Conservation (phyloP, 2,113 vertebrate species). For the Gymnarchus niloticus region DNA sequence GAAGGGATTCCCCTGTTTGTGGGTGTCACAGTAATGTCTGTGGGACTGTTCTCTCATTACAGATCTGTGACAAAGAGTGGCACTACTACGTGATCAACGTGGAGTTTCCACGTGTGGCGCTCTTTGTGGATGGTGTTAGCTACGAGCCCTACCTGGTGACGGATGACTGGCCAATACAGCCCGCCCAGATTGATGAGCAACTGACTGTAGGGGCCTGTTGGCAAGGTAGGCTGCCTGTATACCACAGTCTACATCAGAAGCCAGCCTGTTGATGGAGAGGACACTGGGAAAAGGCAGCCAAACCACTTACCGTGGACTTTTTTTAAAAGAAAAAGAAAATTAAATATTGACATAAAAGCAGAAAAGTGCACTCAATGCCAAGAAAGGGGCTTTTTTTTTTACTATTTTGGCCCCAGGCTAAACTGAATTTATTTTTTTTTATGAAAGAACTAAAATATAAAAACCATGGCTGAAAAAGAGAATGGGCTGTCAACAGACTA, state of each 20-base stretch:
- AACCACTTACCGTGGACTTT: background rate
- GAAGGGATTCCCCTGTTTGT: background rate
- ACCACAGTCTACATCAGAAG: background rate
- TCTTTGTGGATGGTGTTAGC: slow-evolving; percentile 81
- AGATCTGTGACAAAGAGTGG: slow-evolving; percentile 97
- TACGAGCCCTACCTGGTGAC: slow-evolving; percentile 91
- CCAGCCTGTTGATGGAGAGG: background rate
- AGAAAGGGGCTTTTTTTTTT: too few relatives aligned
- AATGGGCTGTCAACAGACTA: background rate
- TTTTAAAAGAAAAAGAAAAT: background rate
- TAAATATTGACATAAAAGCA: background rate
- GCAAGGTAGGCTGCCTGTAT: slow-evolving; percentile 75
- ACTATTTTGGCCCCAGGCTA: background rate
- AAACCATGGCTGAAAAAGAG: background rate
- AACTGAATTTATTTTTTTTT: background rate
- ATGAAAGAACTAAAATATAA: background rate
- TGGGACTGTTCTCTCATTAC: slow-evolving; percentile 4
- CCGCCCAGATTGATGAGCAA: slow-evolving; percentile 80
- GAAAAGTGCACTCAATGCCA: background rate
- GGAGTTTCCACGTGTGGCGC: slow-evolving; percentile 75
- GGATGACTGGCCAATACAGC: slow-evolving; percentile 87
- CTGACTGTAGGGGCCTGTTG: slow-evolving; percentile 93
- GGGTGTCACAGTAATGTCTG: background rate
- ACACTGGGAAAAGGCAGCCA: background rate
- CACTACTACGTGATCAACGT: slow-evolving; percentile 92